Conservation (phyloP, 2,797 vertebrate genomes). For the Taeniopygia guttata region DNA sequence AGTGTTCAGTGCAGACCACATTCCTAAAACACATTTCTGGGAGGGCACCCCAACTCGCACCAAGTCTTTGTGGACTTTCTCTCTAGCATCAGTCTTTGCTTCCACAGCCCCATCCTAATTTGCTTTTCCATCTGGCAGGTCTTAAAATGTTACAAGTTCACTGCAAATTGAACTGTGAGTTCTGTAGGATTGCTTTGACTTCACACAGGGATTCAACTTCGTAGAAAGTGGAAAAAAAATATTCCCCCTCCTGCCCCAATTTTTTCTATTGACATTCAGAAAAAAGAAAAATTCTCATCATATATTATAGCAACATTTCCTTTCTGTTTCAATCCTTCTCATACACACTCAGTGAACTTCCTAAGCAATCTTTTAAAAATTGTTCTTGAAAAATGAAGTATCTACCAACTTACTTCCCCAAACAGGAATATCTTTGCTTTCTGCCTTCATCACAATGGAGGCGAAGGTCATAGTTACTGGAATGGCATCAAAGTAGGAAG, state of each 20-base stretch:
- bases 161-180: background rate
- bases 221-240: background rate
- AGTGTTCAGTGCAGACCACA: background rate
- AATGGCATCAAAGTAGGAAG: constrained; percentile 97
- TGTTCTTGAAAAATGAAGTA: background rate
- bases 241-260: accelerated
- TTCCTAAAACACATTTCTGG: background rate
- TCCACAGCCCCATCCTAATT: background rate
- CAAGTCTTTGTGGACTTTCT: background rate
- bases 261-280: background rate
- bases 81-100: background rate
- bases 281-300: background rate
- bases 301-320: background rate
- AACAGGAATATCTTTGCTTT: constrained; percentile 97
- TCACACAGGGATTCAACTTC: background rate
- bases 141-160: background rate
- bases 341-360: background rate
- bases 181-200: background rate
- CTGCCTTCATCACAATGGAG: constrained; percentile 97
- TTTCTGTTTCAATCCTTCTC: background rate
- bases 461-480: constrained; percentile 98
- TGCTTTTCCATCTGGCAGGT: background rate
- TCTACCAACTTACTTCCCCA: constrained; percentile 95
- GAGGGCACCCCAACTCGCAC: accelerated
- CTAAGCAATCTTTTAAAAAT: background rate